Conservation (phyloP, 1,140 invertebrate species). For the Drosophila ambigua region DNA sequence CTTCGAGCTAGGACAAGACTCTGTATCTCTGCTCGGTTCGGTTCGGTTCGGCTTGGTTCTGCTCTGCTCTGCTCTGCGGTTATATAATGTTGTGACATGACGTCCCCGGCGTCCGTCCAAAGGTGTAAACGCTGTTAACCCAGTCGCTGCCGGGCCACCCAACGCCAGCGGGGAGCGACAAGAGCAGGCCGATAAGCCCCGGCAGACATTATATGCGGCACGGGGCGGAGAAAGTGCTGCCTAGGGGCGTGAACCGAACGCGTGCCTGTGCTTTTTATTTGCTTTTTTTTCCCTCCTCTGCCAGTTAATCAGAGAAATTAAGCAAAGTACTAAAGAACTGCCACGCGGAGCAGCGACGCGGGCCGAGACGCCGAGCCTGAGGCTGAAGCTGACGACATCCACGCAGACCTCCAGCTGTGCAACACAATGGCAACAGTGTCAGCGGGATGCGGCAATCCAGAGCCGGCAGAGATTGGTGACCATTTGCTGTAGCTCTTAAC, state of each 20-base stretch:
- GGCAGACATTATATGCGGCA: constrained; percentile 31
- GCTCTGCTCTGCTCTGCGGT: constrained; percentile 40
- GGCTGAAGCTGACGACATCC: constrained; percentile 31
- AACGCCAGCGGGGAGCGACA: constrained; percentile 21
- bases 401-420: constrained; percentile 61
- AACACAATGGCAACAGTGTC: constrained; percentile 50
- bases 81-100: constrained; percentile 53
- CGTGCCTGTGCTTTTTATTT: constrained; percentile 32
- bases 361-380: constrained; percentile 5
- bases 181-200: constrained; percentile 37
- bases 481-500: constrained; percentile 46
- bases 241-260: constrained; percentile 31
- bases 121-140: constrained; percentile 51
- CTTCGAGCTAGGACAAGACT: constrained; percentile 42
- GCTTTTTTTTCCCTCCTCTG: constrained; percentile 15
- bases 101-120: constrained; percentile 20
- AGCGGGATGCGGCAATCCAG: constrained; percentile 24
- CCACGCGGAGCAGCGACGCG: constrained; percentile 15
- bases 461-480: constrained; percentile 32
- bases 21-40: background rate
- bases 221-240: constrained; percentile 19
- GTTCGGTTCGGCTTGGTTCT: constrained; percentile 1
- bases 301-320: constrained; percentile 78
- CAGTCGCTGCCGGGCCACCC: constrained; percentile 12
- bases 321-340: constrained; percentile 45